Evolutionary conservation across 2,113 vertebrate genomes (phyloP).

Genomic region (Spilogale gracilis): DNA sequence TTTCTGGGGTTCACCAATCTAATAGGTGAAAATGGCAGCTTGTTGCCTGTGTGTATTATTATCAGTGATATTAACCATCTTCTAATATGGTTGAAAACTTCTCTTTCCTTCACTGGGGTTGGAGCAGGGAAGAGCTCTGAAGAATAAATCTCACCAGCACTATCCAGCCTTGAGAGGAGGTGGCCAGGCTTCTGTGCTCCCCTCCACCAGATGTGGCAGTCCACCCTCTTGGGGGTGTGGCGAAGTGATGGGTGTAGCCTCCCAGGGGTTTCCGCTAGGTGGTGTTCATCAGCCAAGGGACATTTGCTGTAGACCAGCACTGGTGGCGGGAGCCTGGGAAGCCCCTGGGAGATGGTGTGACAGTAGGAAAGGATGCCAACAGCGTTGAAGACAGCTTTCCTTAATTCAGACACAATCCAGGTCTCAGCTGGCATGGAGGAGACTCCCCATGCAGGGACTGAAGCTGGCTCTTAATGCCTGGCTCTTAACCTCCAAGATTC

Average conservation of each 20-base stretch:
- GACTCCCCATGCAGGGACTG: not conserved
- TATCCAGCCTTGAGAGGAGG: not conserved
- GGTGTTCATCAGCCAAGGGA: not conserved
- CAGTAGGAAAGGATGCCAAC: accelerated
- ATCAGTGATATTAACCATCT: not conserved
- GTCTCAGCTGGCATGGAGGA: not conserved
- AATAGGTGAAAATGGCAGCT: not conserved
- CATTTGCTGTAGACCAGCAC: not conserved
- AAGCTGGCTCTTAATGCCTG: not conserved
- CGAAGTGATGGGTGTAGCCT: accelerated
- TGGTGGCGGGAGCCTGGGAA: too few species aligned
- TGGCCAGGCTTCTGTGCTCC: not conserved
- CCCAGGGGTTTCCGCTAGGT: not conserved
- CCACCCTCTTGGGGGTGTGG: not conserved
- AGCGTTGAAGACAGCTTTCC: accelerated
- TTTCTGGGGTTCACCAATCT: not conserved
- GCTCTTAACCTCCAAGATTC: not conserved
- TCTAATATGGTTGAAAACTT: not conserved
- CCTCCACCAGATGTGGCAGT: too few species aligned
- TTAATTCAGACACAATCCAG: not conserved
- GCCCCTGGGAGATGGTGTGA: too few species aligned
- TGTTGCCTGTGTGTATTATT: not conserved
- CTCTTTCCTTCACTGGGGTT: not conserved
- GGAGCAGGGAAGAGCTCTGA: not conserved
- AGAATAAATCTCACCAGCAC: not conserved